phyloP scores from a whole-genome alignment of 2,113 vertebrate genomes.

The Prionailurus viverrinus region DNA sequence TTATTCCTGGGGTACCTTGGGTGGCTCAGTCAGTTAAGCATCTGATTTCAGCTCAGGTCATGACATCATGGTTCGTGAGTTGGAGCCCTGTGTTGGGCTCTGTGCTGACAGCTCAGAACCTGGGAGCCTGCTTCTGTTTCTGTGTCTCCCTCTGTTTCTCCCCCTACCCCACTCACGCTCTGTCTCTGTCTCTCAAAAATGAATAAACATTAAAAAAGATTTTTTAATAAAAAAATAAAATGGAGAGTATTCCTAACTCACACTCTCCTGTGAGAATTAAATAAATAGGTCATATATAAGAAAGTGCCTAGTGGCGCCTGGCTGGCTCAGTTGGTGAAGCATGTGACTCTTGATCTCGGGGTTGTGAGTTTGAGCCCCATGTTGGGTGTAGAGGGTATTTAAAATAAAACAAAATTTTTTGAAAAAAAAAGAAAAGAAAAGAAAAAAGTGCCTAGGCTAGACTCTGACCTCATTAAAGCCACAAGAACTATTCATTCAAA shows the following conservation, averaged over 20 bases:
- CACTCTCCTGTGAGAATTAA: not conserved
- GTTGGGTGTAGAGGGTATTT: not conserved
- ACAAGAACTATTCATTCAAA: slow-evolving; percentile 16
- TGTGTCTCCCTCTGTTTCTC: no score
- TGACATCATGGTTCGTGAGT: no score
- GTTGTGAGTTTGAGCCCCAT: not conserved
- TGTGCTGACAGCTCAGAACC: no score
- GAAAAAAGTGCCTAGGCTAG: not conserved
- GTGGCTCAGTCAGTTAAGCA: no score
- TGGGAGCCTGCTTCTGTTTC: no score
- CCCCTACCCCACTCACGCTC: no score
- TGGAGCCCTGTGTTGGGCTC: no score
- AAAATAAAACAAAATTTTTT: not conserved
- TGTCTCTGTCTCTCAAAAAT: no score
- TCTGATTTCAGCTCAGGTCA: no score
- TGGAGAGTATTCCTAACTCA: not conserved
- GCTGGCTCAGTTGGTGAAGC: not conserved
- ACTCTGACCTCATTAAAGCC: not conserved
- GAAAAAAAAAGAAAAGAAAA: not conserved
- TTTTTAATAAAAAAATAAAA: not conserved
- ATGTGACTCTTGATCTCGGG: not conserved
- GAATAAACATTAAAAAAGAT: no score
- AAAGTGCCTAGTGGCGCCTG: not conserved
- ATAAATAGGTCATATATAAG: not conserved
- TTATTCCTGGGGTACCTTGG: not conserved